Percentiles rank a stretch among this genome's conserved stretches.
phyloP scores from a whole-genome alignment of 2,797 vertebrate species.

The Acanthurus leucopareius region DNA sequence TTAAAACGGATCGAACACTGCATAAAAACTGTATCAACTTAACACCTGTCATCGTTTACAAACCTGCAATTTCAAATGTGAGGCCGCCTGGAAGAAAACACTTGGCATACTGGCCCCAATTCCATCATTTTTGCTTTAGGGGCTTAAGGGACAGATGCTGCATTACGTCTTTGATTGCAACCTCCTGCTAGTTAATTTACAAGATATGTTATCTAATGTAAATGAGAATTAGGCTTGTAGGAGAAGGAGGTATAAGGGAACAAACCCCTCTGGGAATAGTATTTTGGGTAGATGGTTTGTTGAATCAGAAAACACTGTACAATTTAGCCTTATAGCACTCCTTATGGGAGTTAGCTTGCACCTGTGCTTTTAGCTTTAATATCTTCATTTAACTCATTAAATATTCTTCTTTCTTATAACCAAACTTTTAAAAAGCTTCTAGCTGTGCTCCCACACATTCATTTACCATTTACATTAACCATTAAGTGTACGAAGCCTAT shows the following conservation, averaged over 20 bases:
- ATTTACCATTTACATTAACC: conserved; percentile 9
- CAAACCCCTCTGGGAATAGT: conserved; percentile 55
- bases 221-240: conserved; percentile 59
- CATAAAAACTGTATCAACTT: conserved; percentile 21
- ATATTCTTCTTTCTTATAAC: background rate
- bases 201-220: conserved; percentile 69
- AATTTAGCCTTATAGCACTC: conserved; percentile 28
- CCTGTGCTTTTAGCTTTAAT: conserved; percentile 27
- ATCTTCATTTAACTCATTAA: conserved; percentile 20
- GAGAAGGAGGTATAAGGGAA: conserved; percentile 18
- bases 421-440: conserved; percentile 6
- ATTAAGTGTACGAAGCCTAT: too few relatives aligned
- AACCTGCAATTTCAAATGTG: conserved; percentile 57
- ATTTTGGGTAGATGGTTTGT: conserved; percentile 33
- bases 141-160: conserved; percentile 79
- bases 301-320: conserved; percentile 32
- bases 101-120: conserved; percentile 56
- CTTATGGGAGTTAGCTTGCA: conserved; percentile 17
- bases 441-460: background rate
- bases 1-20: conserved; percentile 40
- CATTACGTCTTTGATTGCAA: conserved; percentile 72
- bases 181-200: conserved; percentile 69
- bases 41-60: conserved; percentile 72
- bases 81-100: conserved; percentile 56
- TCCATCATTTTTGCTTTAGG: conserved; percentile 69